Evolutionary conservation across 1,140 invertebrate genomes (phyloP), one percentile per base, ranked within the genome.

Genomic region (Oryctes rhinoceros): DNA sequence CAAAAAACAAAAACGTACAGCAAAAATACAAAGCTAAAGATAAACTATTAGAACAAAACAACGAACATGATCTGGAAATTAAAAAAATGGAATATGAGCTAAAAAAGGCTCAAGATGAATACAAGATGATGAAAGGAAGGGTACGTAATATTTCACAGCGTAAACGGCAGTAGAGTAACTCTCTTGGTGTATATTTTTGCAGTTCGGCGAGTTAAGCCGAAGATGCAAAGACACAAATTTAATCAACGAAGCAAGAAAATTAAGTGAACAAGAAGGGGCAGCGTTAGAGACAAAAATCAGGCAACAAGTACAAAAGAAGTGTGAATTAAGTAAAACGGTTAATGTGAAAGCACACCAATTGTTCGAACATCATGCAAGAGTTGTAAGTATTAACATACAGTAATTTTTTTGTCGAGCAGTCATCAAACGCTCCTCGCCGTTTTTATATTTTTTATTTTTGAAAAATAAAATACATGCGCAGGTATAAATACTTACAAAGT

Each of bases 281-380:
- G 82, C 89, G 86, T 84, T 91, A 82, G 90, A 91, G 87, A 85
- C 89, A 85, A 89, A 94, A 83, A 87, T 92, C 24, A 84, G 85
- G 6, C 88, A 93, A 84, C 86, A 96, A 13, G 88, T 92, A 85
- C 92, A 93, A 81, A 89, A 89, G 3, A 93, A 93, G 80, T 92
- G 94, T 76, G 93, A 93, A 87, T 89, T 98, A 83, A 92, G 93
- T 37, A 91, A 94, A 81, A 94, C 90, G 82, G 93, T 98, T 5
- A 98, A 98, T 87, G 92, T 94, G 79, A 90, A 95, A 83, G 96
- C 96, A 5, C 96, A 97, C 89, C 94, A 93, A 87, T 91, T 97
- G 85, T 90, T 97, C 65, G 94, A 93, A 47, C 94, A 94, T 84
- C 95, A 97, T 86, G 96, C 97, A 88, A 96, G 97, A 87, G 92